phyloP scores from a whole-genome alignment of 2,113 vertebrate genomes.

The Delphinapterus leucas region DNA sequence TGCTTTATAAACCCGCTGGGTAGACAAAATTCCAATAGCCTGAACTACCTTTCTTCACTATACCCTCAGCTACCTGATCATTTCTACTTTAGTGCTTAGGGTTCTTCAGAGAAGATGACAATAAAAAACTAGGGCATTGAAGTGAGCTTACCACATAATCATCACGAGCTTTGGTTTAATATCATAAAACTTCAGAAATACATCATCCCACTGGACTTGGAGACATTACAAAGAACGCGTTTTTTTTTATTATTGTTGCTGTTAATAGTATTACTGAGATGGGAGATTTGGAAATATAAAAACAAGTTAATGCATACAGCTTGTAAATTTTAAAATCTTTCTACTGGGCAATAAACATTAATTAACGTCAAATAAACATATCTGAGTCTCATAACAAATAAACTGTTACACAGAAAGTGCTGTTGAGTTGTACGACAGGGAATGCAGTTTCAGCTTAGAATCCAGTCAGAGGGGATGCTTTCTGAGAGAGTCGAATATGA shows the following conservation, averaged over 20 bases:
- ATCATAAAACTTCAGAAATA: constrained; percentile 9
- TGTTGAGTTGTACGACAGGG: not conserved
- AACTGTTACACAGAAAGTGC: not conserved
- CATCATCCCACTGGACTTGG: not conserved
- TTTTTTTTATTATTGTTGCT: not conserved
- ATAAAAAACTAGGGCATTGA: constrained; percentile 4
- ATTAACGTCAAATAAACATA: not conserved
- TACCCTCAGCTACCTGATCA: not conserved
- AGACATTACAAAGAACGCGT: not conserved
- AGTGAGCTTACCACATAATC: constrained; percentile 24
- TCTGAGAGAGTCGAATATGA: not conserved
- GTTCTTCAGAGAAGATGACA: constrained; percentile 43
- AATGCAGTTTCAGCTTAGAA: not conserved
- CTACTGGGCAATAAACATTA: not conserved
- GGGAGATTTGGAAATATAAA: not conserved
- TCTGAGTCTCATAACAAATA: not conserved
- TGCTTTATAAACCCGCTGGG: not conserved
- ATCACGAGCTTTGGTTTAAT: constrained; percentile 31
- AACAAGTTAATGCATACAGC: not conserved
- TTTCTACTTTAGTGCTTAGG: not conserved
- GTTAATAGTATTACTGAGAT: not conserved
- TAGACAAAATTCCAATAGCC: not conserved
- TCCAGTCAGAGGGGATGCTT: not conserved
- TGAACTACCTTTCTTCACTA: not conserved
- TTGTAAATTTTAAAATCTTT: constrained; percentile 12